A percentile compares a stretch with the other conserved stretches of the same genome.
Evolutionary conservation across 2,113 vertebrate species (phyloP).

Genomic region (Formicarius rufipectus): DNA sequence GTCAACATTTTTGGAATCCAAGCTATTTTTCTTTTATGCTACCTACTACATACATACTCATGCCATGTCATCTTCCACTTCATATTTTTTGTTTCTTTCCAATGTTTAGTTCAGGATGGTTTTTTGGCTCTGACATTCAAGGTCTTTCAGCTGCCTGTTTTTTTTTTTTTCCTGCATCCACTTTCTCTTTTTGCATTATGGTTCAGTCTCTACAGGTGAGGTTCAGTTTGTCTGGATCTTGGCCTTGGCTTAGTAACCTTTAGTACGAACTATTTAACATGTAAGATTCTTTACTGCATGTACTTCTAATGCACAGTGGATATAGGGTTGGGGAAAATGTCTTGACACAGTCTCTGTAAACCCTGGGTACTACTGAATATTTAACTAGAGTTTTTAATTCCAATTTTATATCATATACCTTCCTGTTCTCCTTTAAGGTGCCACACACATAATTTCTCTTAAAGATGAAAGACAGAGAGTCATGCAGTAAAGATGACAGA

Average conservation of each 20-base stretch:
- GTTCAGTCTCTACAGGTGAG: not conserved
- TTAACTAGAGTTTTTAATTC: not conserved
- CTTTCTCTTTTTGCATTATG: not conserved
- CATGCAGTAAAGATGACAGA: not conserved
- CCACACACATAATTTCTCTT: not conserved
- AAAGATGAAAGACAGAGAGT: not conserved
- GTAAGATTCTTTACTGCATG: not conserved
- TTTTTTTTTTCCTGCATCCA: not conserved
- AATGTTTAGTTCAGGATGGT: rapidly evolving
- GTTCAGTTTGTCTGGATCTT: not conserved
- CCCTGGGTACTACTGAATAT: not conserved
- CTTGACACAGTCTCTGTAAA: not conserved
- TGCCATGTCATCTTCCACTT: not conserved
- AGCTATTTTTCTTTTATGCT: not conserved
- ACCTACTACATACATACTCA: not conserved
- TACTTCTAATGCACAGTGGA: not conserved
- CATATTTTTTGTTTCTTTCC: not conserved
- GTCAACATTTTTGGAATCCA: not conserved
- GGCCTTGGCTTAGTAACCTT: not conserved
- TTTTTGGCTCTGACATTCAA: not conserved
- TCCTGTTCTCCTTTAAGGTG: not conserved
- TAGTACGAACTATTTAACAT: not conserved
- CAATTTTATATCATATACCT: not conserved
- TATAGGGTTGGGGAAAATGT: not conserved
- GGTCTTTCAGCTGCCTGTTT: not conserved